phyloP scores from a whole-genome alignment of 2,113 vertebrate genomes.

The Cyphomyrus discorhynchus region DNA sequence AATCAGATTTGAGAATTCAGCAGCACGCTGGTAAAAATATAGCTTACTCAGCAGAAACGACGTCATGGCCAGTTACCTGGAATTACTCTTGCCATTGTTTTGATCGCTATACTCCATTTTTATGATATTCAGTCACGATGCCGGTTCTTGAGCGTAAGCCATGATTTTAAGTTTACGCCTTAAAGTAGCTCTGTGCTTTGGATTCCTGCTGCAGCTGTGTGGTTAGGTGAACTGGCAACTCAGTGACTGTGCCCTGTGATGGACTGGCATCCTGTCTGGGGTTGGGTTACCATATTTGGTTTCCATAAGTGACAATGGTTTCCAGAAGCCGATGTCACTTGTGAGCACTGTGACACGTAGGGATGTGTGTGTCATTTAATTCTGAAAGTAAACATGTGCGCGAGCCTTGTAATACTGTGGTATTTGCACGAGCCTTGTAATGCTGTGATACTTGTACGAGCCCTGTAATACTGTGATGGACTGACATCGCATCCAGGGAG shows the following conservation, averaged over 20 bases:
- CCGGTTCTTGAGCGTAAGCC: neutral
- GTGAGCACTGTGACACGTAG: neutral
- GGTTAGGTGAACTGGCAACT: neutral
- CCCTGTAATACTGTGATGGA: neutral
- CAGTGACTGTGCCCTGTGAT: neutral
- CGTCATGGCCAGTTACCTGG: neutral
- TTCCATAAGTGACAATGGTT: neutral
- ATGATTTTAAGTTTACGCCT: neutral
- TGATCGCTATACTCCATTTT: neutral
- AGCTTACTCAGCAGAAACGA: neutral
- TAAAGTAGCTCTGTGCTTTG: neutral
- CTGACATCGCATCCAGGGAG: neutral
- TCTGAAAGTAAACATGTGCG: too few species aligned
- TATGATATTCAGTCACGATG: neutral
- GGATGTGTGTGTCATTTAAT: too few species aligned
- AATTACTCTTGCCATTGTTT: neutral
- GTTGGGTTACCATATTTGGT: neutral
- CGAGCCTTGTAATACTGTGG: too few species aligned
- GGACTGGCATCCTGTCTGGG: neutral
- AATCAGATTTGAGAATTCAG: neutral
- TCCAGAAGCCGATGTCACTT: neutral
- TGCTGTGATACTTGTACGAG: too few species aligned
- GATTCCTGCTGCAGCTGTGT: neutral
- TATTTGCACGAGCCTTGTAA: too few species aligned
- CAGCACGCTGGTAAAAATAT: neutral